These are phyloP conservation scores for Polypterus bichir DNA, from an alignment of 2,113 vertebrate genomes.

Conservation along the genomic window DNA sequence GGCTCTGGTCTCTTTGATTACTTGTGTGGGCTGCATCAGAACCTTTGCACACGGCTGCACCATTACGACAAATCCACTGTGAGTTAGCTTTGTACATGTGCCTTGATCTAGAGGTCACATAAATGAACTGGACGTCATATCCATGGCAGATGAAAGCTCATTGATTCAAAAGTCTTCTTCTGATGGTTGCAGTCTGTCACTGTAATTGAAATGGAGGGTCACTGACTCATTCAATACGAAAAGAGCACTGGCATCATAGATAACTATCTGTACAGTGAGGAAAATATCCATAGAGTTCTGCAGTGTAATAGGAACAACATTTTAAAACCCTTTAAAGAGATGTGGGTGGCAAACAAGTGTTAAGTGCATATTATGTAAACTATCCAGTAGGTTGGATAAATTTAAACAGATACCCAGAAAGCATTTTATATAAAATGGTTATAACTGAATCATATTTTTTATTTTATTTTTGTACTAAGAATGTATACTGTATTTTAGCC, in stretches of 20 bases:
- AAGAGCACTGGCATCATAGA: slow-evolving; percentile 10
- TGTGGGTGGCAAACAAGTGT: too few species aligned
- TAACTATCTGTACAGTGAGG: neutral
- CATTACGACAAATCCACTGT: slow-evolving; percentile 1
- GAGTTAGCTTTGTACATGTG: slow-evolving; percentile 8
- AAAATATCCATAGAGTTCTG: too few species aligned
- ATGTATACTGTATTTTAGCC: too few species aligned
- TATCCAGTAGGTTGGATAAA: too few species aligned
- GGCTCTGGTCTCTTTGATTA: slow-evolving; percentile 2
- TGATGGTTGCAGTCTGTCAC: slow-evolving; percentile 3
- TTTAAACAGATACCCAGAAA: too few species aligned
- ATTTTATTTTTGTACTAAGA: too few species aligned
- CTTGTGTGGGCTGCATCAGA: slow-evolving; percentile 6
- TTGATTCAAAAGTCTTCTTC: fast-evolving
- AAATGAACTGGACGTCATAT: slow-evolving; percentile 1
- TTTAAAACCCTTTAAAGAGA: too few species aligned
- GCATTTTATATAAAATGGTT: too few species aligned
- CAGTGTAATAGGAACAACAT: too few species aligned
- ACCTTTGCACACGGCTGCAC: neutral
- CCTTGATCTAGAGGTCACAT: slow-evolving; percentile 8
- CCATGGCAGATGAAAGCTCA: neutral
- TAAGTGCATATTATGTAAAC: too few species aligned
- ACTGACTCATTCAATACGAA: slow-evolving; percentile 13
- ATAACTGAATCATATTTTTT: too few species aligned
- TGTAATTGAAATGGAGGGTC: slow-evolving; percentile 2